Percentiles rank a stretch among this genome's conserved stretches.
These are phyloP conservation scores for Hylaea fasciaria DNA, from an alignment of 2,888 invertebrate genomes.

Conservation along the genomic window DNA sequence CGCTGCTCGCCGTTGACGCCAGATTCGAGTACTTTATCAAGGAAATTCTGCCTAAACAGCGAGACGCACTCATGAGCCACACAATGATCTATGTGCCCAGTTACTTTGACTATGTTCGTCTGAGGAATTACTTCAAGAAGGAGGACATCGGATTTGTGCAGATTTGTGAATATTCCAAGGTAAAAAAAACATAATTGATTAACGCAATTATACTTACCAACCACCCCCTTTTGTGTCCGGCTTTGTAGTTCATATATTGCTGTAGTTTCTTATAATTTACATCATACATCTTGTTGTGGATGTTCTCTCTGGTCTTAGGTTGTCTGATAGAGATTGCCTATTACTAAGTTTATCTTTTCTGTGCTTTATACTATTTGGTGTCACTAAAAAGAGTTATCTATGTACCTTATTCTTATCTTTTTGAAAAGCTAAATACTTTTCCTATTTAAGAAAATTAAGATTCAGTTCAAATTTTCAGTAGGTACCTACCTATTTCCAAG, in stretches of 20 bases:
- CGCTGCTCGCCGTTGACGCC: constrained; percentile 88
- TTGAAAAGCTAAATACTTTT: not conserved
- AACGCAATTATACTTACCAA: not conserved
- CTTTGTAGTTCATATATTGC: too few species aligned
- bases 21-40: constrained; percentile 93
- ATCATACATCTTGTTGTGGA: too few species aligned
- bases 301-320: too few species aligned
- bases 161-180: constrained; percentile 96
- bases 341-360: too few species aligned
- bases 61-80: constrained; percentile 91
- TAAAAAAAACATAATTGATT: constrained; percentile 50
- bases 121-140: constrained; percentile 96
- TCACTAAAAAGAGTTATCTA: too few species aligned
- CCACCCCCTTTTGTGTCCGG: too few species aligned
- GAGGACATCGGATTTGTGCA: constrained; percentile 95
- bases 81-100: constrained; percentile 96
- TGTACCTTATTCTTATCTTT: too few species aligned
- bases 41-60: constrained; percentile 92
- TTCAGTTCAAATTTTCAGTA: too few species aligned
- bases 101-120: constrained; percentile 97
- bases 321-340: too few species aligned
- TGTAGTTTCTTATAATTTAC: too few species aligned
- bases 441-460: not conserved
- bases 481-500: not conserved
- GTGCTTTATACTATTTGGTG: too few species aligned